Evolutionary conservation across 2,797 vertebrate genomes (phyloP).

Genomic region (Molossus alvarezi): DNA sequence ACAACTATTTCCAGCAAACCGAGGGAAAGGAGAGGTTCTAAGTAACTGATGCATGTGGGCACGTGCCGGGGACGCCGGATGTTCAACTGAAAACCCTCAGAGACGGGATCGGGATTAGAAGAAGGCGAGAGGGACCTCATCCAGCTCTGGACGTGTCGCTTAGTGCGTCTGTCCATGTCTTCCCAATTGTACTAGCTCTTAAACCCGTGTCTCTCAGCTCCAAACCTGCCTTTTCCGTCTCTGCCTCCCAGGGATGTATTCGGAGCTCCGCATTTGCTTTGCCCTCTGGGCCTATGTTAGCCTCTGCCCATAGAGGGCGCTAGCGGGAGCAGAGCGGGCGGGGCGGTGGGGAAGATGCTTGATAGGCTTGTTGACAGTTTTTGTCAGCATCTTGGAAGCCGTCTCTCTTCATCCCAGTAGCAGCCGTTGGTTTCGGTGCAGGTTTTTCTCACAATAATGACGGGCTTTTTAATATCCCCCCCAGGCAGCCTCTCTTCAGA

Average conservation of each 20-base stretch:
- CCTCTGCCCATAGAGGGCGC: neutral
- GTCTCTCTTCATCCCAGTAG: fast-evolving
- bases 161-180: neutral
- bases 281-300: neutral
- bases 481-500: neutral
- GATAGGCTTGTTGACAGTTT: neutral
- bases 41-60: neutral
- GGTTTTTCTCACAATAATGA: fast-evolving
- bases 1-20: constrained; percentile 56
- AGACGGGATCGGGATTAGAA: neutral
- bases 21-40: neutral
- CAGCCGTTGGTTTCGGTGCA: neutral
- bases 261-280: fast-evolving
- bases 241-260: neutral
- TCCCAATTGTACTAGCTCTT: neutral
- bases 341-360: neutral
- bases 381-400: fast-evolving
- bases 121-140: too few species aligned
- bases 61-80: neutral
- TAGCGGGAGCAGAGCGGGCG: neutral
- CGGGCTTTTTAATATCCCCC: neutral
- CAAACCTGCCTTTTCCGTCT: neutral
- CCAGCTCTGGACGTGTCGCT: neutral
- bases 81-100: neutral
- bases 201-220: fast-evolving